Percentiles rank a stretch among this genome's conserved stretches.
These are phyloP conservation scores for Ganaspis sp. DNA, from an alignment of 1,140 invertebrate species.

Conservation along the genomic window DNA sequence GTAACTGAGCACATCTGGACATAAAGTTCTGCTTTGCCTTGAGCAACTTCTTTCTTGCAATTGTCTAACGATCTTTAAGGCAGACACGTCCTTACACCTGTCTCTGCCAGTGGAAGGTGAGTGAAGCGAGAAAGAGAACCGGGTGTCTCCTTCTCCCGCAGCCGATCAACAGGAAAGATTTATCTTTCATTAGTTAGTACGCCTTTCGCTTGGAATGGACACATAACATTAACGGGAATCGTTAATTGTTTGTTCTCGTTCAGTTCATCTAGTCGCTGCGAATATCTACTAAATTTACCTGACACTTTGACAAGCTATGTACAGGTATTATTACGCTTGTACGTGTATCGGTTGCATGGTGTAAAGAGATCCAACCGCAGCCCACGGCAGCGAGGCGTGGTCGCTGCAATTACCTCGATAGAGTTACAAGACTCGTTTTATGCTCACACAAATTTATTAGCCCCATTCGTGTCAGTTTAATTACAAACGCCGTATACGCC, in stretches of 20 bases:
- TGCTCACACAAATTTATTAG: slow-evolving; percentile 71
- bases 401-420: slow-evolving; percentile 72
- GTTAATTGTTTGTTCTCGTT: slow-evolving; percentile 68
- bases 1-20: not conserved
- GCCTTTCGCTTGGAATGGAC: slow-evolving; percentile 66
- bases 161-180: slow-evolving; percentile 57
- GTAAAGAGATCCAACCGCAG: slow-evolving; percentile 61
- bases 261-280: slow-evolving; percentile 36
- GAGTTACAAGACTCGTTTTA: slow-evolving; percentile 73
- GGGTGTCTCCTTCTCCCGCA: slow-evolving; percentile 4
- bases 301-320: slow-evolving; percentile 58
- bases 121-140: slow-evolving; percentile 14
- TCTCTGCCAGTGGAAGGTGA: not conserved
- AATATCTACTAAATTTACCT: slow-evolving; percentile 33
- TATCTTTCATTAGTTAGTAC: slow-evolving; percentile 65
- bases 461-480: slow-evolving; percentile 72
- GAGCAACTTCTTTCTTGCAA: slow-evolving; percentile 27
- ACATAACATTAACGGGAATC: slow-evolving; percentile 59
- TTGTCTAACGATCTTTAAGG: slow-evolving; percentile 32
- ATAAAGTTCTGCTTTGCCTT: slow-evolving; percentile 17
- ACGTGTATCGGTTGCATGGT: slow-evolving; percentile 42
- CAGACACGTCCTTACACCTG: slow-evolving; percentile 24
- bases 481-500: slow-evolving; percentile 59
- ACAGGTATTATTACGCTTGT: slow-evolving; percentile 51
- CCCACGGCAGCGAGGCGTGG: slow-evolving; percentile 68